These are phyloP conservation scores for Anhinga rufa DNA, from an alignment of 2,113 vertebrate species.

Conservation along the genomic window DNA sequence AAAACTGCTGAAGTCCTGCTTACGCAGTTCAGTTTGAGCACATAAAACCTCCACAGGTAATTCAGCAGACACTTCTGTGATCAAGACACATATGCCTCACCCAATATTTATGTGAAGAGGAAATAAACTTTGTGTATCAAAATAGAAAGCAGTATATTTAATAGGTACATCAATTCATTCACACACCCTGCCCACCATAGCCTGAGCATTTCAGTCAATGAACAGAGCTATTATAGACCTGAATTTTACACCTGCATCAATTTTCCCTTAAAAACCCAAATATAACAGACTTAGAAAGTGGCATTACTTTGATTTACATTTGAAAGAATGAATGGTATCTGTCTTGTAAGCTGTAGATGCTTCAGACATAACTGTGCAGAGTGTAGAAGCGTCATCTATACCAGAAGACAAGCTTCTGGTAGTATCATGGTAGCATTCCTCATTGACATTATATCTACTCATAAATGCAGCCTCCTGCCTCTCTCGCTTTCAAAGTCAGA, in stretches of 20 bases:
- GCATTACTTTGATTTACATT: background rate
- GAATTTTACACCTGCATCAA: background rate
- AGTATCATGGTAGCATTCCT: background rate
- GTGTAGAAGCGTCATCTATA: background rate
- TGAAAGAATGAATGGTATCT: background rate
- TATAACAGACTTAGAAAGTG: background rate
- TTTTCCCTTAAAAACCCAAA: background rate
- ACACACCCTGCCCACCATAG: background rate
- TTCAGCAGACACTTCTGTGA: background rate
- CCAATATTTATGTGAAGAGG: background rate
- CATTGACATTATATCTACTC: background rate
- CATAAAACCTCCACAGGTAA: background rate
- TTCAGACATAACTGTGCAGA: background rate
- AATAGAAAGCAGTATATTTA: background rate
- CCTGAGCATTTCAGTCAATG: background rate
- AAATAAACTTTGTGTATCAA: background rate
- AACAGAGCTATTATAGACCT: background rate
- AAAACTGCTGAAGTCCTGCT: background rate
- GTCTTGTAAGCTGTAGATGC: background rate
- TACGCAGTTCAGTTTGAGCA: accelerated
- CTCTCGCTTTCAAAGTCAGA: background rate
- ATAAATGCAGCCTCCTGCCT: background rate
- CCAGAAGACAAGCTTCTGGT: background rate
- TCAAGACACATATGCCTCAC: background rate
- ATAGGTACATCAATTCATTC: background rate